Conservation (phyloP, 2,113 vertebrate species). For the Corythaeola cristata region DNA sequence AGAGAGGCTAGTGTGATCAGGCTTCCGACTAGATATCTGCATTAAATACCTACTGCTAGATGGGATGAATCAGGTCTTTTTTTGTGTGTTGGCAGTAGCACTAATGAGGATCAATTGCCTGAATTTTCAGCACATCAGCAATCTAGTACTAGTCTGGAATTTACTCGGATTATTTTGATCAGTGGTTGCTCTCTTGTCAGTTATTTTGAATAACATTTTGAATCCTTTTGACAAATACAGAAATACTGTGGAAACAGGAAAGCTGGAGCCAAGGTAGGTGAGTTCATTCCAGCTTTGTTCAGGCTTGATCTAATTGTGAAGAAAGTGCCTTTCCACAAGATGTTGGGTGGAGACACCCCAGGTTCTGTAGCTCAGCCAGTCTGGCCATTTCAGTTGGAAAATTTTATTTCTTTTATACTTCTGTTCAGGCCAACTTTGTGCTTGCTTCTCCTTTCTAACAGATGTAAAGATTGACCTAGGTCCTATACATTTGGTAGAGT, state of each 20-base stretch:
- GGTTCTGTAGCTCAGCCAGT: background rate
- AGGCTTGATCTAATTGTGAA: constrained; percentile 1
- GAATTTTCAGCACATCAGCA: background rate
- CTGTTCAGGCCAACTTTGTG: background rate
- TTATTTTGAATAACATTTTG: background rate
- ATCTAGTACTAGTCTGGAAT: background rate
- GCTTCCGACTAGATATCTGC: background rate
- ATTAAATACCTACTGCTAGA: background rate
- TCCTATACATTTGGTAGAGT: background rate
- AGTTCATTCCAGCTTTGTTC: constrained; percentile 11
- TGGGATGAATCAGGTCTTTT: background rate
- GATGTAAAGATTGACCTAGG: background rate
- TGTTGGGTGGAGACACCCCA: background rate
- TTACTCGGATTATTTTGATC: background rate
- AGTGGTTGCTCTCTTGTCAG: background rate
- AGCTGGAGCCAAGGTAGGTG: background rate
- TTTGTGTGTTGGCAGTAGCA: background rate
- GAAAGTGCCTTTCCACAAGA: background rate
- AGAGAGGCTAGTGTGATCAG: background rate
- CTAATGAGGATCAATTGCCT: background rate
- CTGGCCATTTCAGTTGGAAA: background rate
- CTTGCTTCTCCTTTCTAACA: background rate
- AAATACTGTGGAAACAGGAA: background rate
- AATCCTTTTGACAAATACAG: background rate
- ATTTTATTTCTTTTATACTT: background rate